These are phyloP conservation scores for Cryptus armator DNA, from an alignment of 2,888 invertebrate genomes.

Conservation along the genomic window DNA sequence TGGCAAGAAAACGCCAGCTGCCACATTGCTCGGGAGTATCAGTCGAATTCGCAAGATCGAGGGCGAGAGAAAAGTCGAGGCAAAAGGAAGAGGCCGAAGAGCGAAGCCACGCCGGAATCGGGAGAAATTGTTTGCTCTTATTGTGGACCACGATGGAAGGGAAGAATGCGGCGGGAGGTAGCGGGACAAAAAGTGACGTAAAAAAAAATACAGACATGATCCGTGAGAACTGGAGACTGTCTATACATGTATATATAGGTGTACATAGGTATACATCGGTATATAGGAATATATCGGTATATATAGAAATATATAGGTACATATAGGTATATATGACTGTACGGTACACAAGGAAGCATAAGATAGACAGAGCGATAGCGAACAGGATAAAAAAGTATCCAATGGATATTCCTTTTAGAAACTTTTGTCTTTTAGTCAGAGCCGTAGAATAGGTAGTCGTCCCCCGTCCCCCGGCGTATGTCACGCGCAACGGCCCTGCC, in stretches of 20 bases:
- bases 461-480: slow-evolving; percentile 64
- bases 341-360: slow-evolving; percentile 51
- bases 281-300: not conserved
- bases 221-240: slow-evolving; percentile 5
- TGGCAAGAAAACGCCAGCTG: slow-evolving; percentile 45
- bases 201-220: not conserved
- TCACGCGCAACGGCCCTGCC: slow-evolving; percentile 74
- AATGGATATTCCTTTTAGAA: slow-evolving; percentile 80
- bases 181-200: not conserved
- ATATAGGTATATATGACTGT: not conserved
- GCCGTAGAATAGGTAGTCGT: slow-evolving; percentile 53
- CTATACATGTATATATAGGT: not conserved
- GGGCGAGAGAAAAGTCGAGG: slow-evolving; percentile 28
- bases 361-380: slow-evolving; percentile 53
- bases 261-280: not conserved
- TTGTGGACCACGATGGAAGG: slow-evolving; percentile 9
- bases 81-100: slow-evolving; percentile 25
- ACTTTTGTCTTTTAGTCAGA: slow-evolving; percentile 80
- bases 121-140: slow-evolving; percentile 32
- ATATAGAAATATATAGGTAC: not conserved
- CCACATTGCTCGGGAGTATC: slow-evolving; percentile 3
- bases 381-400: slow-evolving; percentile 69
- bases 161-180: not conserved
- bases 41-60: slow-evolving; percentile 3
- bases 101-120: slow-evolving; percentile 15